Percentiles rank a stretch among this genome's conserved stretches.
These are phyloP conservation scores for Pseudolaguvia tuberculata DNA, from an alignment of 2,113 vertebrate species.

Conservation along the genomic window DNA sequence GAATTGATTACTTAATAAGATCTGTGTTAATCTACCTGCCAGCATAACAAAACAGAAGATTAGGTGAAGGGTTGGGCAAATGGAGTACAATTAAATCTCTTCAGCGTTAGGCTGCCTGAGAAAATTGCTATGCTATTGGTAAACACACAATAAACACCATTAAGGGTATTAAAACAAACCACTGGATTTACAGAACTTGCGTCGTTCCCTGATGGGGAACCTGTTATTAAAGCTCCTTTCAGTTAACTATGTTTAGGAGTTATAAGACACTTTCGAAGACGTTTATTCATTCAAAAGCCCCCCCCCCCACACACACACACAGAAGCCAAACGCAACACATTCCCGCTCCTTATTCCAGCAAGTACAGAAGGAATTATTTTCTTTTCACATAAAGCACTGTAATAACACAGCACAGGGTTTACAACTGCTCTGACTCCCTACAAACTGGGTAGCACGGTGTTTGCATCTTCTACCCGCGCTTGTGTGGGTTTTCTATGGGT, in stretches of 20 bases:
- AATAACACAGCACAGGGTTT: neutral
- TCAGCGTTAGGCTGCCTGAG: neutral
- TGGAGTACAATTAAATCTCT: neutral
- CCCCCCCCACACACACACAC: neutral
- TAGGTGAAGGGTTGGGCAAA: neutral
- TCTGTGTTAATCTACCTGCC: neutral
- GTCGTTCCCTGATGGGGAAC: neutral
- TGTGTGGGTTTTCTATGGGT: too few relatives aligned
- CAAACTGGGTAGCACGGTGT: too few relatives aligned
- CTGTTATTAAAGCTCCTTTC: neutral
- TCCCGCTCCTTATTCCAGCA: conserved; percentile 18
- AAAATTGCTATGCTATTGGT: neutral
- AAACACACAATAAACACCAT: neutral
- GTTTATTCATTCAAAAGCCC: neutral
- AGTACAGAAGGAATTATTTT: neutral
- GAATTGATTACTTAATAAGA: neutral
- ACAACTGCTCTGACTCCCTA: too few relatives aligned
- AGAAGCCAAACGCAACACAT: conserved; percentile 18
- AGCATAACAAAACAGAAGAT: neutral
- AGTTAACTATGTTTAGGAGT: neutral
- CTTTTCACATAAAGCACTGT: neutral
- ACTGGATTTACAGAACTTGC: neutral
- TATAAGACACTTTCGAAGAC: neutral
- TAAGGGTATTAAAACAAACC: neutral
- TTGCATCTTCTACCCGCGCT: too few relatives aligned